Evolutionary conservation across 1,140 invertebrate genomes (phyloP), one percentile per base, ranked within the genome.

Genomic region (Dermatophagoides farinae): DNA sequence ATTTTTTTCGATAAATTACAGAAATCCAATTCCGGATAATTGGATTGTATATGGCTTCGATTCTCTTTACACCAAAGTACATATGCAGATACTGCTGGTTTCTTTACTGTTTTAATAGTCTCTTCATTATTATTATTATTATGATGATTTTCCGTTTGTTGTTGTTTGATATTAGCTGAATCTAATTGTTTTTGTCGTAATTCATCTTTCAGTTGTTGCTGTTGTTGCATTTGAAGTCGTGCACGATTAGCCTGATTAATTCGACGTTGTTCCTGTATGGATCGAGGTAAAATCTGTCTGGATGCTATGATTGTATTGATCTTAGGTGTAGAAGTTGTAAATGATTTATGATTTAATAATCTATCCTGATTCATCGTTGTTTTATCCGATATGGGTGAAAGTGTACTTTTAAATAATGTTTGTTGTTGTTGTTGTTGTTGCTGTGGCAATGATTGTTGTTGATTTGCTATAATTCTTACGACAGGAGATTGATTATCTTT

Each of bases 61-160:
- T 84, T 78, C 68, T 87, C 83, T 67, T 84, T 82, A 6, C 85
- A 84, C 85, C 86, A 90, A 66, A 90, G 73, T 80, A 86, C 88
- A 71, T 90, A 91, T 0, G 86, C 86, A 2, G 87, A 88, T 61
- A 85, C 82, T 62, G 61, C 38, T 12, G 52, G 50, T 40, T n/a
- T 57, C 41, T 62, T 63, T 23, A 52, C 51, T 14, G 14, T 23
- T n/a, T 39, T 6, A 47, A 47, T 50, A 55, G 40, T 40, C 0
- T 50, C 63, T 18, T 58, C 43, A 62, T 0, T 64, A 60, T 16
- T 67, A 58, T n/a, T 23, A 39, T 50, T 57, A 9, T 22, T 6
- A 22, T 62, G 31, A 14, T 47, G 75, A 8, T 81, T 43, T 49
- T 61, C 50, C 37, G 22, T 59, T 14, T 20, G 25, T 38, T 47